Base-by-base conservation (phyloP, 2,888 invertebrate species). In the Helicoverpa assulta region DNA sequence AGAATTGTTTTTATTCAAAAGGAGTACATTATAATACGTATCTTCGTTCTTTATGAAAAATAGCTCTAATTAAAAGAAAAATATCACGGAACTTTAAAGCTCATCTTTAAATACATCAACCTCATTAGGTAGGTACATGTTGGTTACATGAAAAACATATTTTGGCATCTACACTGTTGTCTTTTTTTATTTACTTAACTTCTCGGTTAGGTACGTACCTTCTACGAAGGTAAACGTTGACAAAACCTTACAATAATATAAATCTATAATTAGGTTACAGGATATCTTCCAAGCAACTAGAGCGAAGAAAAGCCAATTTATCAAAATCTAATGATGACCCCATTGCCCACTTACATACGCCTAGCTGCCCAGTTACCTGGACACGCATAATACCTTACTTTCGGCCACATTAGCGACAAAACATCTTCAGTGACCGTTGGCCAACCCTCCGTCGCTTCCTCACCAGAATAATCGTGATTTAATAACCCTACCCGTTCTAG, bases 401-500 rank as follows among this genome's bases (percentile, higher is more conserved):
- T 64, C 69, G 56, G 62, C 66, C 63, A 75, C 76, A 77, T 77
- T 77, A 80, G 43, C 66, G 55, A 74, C 65, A 56, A 72, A 64
- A 67, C 59, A 73, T 70, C 59, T 71, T 59, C 70, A 71, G 37
- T 59, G 77, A 76, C 83, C 83, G 81, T 83, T 82, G 82, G 79
- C 65, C 73, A 77, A 76, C 80, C 74, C 70, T 56, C 76, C 83
- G 85, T 86, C 85, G 85, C 83, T 83, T 81, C 73, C 78, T 76
- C 29, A 66, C 78, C 81, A 86, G 85, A 93, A 90, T 93, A 93
- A 95, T 92, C 89, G 94, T 93, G 93, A 94, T 94, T 93, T 95
- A 94, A 94, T 95, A 93, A 92, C 91, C 90, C 85, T 70, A 88
- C 84, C 85, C 80, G 70, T 81, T 76, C 63, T 58, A 69, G 60